These are phyloP conservation scores for Deroptyus accipitrinus DNA, from an alignment of 2,113 vertebrate species.

Conservation along the genomic window DNA sequence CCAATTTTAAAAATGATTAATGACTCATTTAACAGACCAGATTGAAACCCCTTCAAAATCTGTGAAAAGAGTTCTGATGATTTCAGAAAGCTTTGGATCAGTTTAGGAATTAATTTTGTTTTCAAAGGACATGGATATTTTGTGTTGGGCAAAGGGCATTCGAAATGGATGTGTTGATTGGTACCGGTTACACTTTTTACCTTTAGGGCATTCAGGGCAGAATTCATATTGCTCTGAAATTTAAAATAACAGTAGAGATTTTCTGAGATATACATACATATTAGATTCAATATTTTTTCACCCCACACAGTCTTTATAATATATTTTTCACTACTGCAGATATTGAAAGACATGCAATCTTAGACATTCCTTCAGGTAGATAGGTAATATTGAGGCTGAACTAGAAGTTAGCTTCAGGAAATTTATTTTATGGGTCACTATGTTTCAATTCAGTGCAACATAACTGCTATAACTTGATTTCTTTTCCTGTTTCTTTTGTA, in stretches of 20 bases:
- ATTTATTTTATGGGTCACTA: background rate
- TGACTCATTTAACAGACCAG: background rate
- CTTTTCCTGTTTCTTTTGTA: slow-evolving; percentile 64
- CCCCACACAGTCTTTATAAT: background rate
- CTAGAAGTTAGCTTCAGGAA: background rate
- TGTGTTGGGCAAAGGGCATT: background rate
- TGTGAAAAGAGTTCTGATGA: background rate
- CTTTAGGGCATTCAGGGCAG: background rate
- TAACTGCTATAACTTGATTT: slow-evolving; percentile 57
- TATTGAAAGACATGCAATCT: background rate
- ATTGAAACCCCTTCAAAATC: background rate
- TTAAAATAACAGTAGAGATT: background rate
- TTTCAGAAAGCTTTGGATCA: background rate
- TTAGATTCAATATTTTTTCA: background rate
- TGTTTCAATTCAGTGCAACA: slow-evolving; percentile 8
- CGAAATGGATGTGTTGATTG: background rate
- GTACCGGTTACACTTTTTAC: background rate
- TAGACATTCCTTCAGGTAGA: background rate
- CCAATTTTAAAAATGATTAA: background rate
- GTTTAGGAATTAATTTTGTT: background rate
- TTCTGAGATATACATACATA: background rate
- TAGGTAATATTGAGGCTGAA: background rate
- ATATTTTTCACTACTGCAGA: background rate
- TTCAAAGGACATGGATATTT: background rate
- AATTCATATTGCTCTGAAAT: background rate